Percentiles rank a stretch among this genome's conserved stretches.
Evolutionary conservation across 2,113 vertebrate genomes (phyloP).

Genomic region (Elgaria multicarinata): DNA sequence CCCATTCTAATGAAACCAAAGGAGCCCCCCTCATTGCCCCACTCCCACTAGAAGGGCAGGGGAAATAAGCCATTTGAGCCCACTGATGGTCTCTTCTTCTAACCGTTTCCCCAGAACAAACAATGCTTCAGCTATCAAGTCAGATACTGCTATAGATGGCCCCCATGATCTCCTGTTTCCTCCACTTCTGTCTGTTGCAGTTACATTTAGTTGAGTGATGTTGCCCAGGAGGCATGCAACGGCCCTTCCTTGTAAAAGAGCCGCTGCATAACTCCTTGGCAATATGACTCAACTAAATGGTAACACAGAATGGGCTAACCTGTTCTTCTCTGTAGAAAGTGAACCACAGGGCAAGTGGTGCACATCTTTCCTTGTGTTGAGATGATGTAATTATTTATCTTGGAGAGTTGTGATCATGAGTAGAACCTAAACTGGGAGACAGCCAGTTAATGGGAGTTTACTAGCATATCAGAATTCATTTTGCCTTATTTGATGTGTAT

Average conservation of each 20-base stretch:
- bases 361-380: background rate
- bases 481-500: constrained; percentile 33
- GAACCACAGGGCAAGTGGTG: background rate
- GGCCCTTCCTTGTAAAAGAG: too few species aligned
- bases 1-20: background rate
- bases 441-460: background rate
- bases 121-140: background rate
- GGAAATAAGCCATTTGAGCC: too few species aligned
- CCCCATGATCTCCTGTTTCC: background rate
- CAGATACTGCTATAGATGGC: too few species aligned
- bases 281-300: background rate
- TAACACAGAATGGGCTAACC: background rate
- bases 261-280: background rate
- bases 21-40: background rate
- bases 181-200: background rate
- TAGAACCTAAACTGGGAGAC: constrained; percentile 13
- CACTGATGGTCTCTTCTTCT: background rate
- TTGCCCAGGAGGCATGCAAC: too few species aligned
- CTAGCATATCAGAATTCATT: constrained; percentile 15
- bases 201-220: too few species aligned
- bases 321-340: background rate
- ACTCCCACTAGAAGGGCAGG: background rate
- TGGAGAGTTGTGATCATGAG: background rate
- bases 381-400: background rate
- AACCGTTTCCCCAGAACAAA: background rate